Conservation (phyloP, 1,140 invertebrate species). For the Aleiodes sp. region DNA sequence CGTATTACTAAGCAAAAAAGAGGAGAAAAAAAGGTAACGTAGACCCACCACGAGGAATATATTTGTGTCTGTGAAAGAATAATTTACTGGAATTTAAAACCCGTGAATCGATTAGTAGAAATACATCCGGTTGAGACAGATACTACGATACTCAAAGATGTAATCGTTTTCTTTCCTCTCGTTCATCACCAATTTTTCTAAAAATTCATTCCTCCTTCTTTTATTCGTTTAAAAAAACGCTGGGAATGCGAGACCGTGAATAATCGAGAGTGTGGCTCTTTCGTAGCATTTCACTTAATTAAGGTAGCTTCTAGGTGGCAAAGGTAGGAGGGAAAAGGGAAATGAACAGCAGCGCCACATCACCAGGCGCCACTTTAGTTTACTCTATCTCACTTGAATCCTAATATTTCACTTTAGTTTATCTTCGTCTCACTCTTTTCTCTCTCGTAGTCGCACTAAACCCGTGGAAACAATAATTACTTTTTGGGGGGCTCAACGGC, state of each 20-base stretch:
- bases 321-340: slow-evolving; percentile 42
- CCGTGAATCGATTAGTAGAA: slow-evolving; percentile 17
- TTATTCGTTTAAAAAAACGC: too few relatives aligned
- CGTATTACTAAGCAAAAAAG: not conserved
- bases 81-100: not conserved
- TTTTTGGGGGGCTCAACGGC: slow-evolving; percentile 44
- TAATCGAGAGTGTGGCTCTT: slow-evolving; percentile 49
- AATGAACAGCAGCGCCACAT: slow-evolving; percentile 57
- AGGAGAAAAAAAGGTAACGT: not conserved
- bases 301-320: slow-evolving; percentile 48
- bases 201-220: too few relatives aligned
- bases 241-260: slow-evolving; percentile 49
- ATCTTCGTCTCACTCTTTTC: not conserved
- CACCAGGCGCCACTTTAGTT: slow-evolving; percentile 57
- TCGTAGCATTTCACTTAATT: slow-evolving; percentile 60
- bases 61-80: not conserved
- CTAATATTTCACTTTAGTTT: not conserved
- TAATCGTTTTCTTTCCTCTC: slow-evolving; percentile 32
- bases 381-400: slow-evolving; percentile 40
- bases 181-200: too few relatives aligned
- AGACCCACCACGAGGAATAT: not conserved
- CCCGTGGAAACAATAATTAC: slow-evolving; percentile 62
- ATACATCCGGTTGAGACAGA: slow-evolving; percentile 30
- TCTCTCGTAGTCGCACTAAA: too few relatives aligned
- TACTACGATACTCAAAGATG: slow-evolving; percentile 35